Percentiles rank a stretch among this genome's conserved stretches.
Evolutionary conservation across 2,797 vertebrate species (phyloP).

Genomic region (Thalassophryne amazonica): DNA sequence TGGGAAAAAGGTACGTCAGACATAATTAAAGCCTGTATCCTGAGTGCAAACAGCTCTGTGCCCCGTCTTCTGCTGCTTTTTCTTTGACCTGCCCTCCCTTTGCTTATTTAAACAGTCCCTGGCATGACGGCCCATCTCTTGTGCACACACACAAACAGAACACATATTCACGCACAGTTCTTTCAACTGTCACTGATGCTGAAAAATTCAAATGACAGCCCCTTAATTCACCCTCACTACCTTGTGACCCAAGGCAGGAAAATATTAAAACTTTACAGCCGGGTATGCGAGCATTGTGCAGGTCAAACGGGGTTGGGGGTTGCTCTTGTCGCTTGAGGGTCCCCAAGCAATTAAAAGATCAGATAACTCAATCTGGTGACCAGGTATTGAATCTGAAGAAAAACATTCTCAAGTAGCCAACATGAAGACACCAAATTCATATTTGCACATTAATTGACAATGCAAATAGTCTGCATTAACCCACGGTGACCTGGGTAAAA

Average conservation of each 20-base stretch:
- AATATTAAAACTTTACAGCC: constrained; percentile 30
- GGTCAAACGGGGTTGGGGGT: constrained; percentile 29
- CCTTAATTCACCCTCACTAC: constrained; percentile 33
- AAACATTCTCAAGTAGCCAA: constrained; percentile 12
- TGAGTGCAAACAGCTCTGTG: constrained; percentile 65
- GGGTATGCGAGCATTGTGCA: constrained; percentile 8
- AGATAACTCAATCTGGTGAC: constrained; percentile 45
- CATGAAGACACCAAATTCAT: too few relatives aligned
- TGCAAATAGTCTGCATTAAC: too few relatives aligned
- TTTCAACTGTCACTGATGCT: constrained; percentile 7
- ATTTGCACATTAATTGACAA: too few relatives aligned
- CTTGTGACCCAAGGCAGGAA: constrained; percentile 24
- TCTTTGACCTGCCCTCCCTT: constrained; percentile 45
- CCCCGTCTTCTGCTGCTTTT: constrained; percentile 26
- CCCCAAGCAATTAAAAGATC: constrained; percentile 72
- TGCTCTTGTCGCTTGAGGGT: constrained; percentile 40
- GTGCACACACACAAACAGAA: constrained; percentile 10
- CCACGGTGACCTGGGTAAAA: too few relatives aligned
- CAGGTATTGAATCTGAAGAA: constrained; percentile 34
- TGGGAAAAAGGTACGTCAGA: constrained; percentile 73
- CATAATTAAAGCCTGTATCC: constrained; percentile 61
- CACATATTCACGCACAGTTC: constrained; percentile 4
- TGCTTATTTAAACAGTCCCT: constrained; percentile 49
- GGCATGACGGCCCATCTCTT: constrained; percentile 36
- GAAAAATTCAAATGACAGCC: constrained; percentile 24